Percentiles rank a stretch among this genome's conserved stretches.
phyloP scores from a whole-genome alignment of 2,797 vertebrate species.

The Etheostoma perlongum region DNA sequence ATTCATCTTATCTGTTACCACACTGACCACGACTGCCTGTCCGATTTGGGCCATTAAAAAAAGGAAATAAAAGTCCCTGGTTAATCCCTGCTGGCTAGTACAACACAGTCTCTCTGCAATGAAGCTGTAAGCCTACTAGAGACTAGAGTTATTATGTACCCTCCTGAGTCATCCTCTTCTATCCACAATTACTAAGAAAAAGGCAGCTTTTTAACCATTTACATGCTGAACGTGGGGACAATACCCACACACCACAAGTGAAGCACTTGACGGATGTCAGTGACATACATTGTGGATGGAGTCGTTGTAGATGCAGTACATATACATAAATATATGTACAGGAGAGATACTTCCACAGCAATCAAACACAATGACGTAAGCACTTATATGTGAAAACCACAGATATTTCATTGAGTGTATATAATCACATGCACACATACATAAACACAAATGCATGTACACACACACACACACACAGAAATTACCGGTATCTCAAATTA shows the following conservation, averaged over 20 bases:
- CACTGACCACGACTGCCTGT: constrained; percentile 15
- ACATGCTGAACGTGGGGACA: constrained; percentile 64
- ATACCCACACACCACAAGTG: constrained; percentile 59
- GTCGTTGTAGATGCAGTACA: constrained; percentile 18
- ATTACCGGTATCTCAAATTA: constrained; percentile 50
- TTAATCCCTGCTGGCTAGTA: constrained; percentile 49
- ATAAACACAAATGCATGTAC: constrained; percentile 40
- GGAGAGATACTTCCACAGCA: constrained; percentile 61
- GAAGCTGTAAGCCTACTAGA: constrained; percentile 64
- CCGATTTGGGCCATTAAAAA: constrained; percentile 49
- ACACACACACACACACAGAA: constrained; percentile 48
- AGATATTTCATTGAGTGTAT: constrained; percentile 54
- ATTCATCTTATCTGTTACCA: constrained; percentile 20
- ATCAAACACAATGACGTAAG: constrained; percentile 51
- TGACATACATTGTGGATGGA: constrained; percentile 50
- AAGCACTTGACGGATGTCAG: constrained; percentile 62
- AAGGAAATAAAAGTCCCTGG: constrained; percentile 15
- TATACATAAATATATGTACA: constrained; percentile 34
- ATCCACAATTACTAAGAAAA: constrained; percentile 75
- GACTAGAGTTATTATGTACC: constrained; percentile 73
- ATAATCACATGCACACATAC: constrained; percentile 37
- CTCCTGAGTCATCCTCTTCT: constrained; percentile 81
- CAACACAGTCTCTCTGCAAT: constrained; percentile 57
- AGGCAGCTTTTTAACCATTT: constrained; percentile 73
- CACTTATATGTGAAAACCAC: constrained; percentile 55